Evolutionary conservation across 1,140 invertebrate genomes (phyloP).

Genomic region (Drosophila funebris): DNA sequence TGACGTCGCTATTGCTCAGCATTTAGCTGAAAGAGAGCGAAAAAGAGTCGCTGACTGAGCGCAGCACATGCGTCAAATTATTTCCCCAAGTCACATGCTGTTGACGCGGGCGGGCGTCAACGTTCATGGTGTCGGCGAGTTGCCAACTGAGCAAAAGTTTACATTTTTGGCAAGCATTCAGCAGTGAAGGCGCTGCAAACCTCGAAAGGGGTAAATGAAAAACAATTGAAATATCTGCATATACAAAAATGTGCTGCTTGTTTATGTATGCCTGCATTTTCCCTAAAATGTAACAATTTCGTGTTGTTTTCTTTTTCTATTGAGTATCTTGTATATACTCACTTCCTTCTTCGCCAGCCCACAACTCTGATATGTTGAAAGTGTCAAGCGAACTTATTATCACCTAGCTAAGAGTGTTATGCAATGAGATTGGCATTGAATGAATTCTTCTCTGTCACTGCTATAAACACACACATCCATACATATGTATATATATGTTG

Average conservation of each 20-base stretch:
- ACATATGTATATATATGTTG: slow-evolving; percentile 8
- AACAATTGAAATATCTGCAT: slow-evolving; percentile 56
- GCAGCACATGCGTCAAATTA: slow-evolving; percentile 49
- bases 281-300: slow-evolving; percentile 30
- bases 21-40: slow-evolving; percentile 9
- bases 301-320: slow-evolving; percentile 7
- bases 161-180: slow-evolving; percentile 62
- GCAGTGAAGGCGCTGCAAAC: slow-evolving; percentile 51
- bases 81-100: slow-evolving; percentile 60
- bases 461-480: slow-evolving; percentile 1
- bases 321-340: slow-evolving; percentile 2
- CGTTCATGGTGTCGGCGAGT: slow-evolving; percentile 37
- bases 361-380: neutral
- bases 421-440: slow-evolving; percentile 64
- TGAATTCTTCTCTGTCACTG: slow-evolving; percentile 50
- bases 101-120: slow-evolving; percentile 41
- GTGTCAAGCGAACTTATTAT: slow-evolving; percentile 20
- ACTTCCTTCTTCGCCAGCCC: slow-evolving; percentile 48
- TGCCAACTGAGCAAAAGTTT: slow-evolving; percentile 63
- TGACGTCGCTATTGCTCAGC: slow-evolving; percentile 1
- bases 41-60: slow-evolving; percentile 14
- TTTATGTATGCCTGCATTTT: slow-evolving; percentile 12
- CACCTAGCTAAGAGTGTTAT: slow-evolving; percentile 46
- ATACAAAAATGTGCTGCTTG: slow-evolving; percentile 30
- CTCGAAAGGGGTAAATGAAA: slow-evolving; percentile 82